Evolutionary conservation across 2,113 vertebrate genomes (phyloP).

Genomic region (Boulengeromyrus knoepffleri): DNA sequence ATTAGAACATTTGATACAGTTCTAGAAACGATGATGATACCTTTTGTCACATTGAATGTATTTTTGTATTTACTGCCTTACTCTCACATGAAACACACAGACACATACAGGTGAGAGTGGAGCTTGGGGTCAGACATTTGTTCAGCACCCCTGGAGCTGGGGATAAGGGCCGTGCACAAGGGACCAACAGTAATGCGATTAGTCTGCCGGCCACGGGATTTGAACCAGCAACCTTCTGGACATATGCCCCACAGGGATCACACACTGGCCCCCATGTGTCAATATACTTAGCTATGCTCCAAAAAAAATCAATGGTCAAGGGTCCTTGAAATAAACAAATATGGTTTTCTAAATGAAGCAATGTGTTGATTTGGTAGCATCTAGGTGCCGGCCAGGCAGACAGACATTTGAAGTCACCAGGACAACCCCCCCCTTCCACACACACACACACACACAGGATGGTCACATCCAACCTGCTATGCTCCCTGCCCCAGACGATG

Average conservation of each 20-base stretch:
- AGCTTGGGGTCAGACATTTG: background rate
- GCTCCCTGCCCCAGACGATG: conserved; percentile 41
- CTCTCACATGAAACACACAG: background rate
- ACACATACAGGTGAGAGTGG: background rate
- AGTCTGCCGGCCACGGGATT: background rate
- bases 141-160: background rate
- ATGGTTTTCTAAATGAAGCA: background rate
- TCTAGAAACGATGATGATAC: background rate
- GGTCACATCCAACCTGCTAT: background rate
- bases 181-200: background rate
- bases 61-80: background rate
- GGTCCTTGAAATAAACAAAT: conserved; percentile 5
- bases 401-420: background rate
- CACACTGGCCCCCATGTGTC: background rate
- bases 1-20: background rate
- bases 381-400: background rate
- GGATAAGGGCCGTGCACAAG: background rate
- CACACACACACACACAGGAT: background rate
- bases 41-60: background rate
- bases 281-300: background rate
- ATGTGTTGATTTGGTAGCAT: background rate
- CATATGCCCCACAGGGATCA: background rate
- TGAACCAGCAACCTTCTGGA: background rate
- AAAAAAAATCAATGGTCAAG: conserved; percentile 22
- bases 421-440: background rate